phyloP scores from a whole-genome alignment of 2,797 vertebrate species.

The Caiman crocodilus region DNA sequence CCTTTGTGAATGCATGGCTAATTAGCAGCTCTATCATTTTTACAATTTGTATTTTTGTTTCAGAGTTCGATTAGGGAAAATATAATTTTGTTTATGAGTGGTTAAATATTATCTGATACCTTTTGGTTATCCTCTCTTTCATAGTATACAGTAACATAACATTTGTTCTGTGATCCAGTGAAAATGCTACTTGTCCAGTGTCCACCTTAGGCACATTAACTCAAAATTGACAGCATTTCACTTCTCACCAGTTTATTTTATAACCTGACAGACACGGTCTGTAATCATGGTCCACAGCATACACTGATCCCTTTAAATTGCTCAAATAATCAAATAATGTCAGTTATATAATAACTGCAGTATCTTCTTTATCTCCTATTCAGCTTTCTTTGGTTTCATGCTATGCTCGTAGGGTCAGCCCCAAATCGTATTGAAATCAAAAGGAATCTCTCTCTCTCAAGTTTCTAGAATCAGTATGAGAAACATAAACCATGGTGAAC shows the following conservation, averaged over 20 bases:
- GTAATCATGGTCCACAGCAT: neutral
- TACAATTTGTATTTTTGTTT: neutral
- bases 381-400: too few relatives aligned
- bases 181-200: neutral
- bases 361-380: too few relatives aligned
- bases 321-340: too few relatives aligned
- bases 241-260: neutral
- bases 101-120: neutral
- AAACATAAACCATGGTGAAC: too few relatives aligned
- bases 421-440: too few relatives aligned
- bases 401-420: too few relatives aligned
- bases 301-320: too few relatives aligned
- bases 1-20: neutral
- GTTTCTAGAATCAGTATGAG: too few relatives aligned
- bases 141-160: neutral
- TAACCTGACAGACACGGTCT: neutral
- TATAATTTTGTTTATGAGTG: neutral
- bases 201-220: neutral
- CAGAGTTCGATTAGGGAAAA: neutral
- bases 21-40: neutral
- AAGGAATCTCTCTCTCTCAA: too few relatives aligned
- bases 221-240: neutral
- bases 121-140: conserved; percentile 31
- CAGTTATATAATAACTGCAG: too few relatives aligned
- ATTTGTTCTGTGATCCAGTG: neutral